Base-by-base conservation (phyloP, 1,140 invertebrate species). In the Cephus cinctus region DNA sequence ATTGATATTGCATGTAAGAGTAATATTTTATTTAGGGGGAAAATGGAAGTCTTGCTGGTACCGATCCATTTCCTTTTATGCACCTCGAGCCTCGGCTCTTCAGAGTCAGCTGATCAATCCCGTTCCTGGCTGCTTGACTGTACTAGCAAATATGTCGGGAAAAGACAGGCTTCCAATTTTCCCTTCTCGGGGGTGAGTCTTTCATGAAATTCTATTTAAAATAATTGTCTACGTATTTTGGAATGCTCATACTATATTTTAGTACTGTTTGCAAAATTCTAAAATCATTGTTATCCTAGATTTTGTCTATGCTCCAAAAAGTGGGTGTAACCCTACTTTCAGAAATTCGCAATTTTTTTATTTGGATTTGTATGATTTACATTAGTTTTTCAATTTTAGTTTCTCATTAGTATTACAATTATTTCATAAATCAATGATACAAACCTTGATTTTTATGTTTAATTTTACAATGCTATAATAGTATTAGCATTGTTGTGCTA, bases 141-240 rank as follows among this genome's bases (percentile, higher is more conserved):
- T 53, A 31, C 43, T 63, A 21, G 50, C 23, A 59, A 88, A 86
- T 78, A 96, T 97, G 93, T 95, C 93, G 72, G 85, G 87, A 71
- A 95, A 92, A 81, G 96, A 98, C 68, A 90, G 87, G 77, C 83
- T 98, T 67, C 84, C 93, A 47, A 92, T 98, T 83, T 98, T 98
- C 81, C 96, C 96, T 65, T 98, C 95, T 68, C 86, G 96, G 81
- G 97, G 97, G 95, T 97, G 83, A 90, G 89, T 85, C 23, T 38
- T 43, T 40, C 30, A 38, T 4, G 16, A 45, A 20, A 20, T 30
- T 30, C 23, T 32, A 6, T 5, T 35, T n/a, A 14, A 41, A 43
- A 48, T n/a, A n/a, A n/a, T n/a, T n/a, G n/a, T n/a, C n/a, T n/a
- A n/a, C n/a, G n/a, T n/a, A n/a, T n/a, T n/a, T n/a, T n/a, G n/a